Evolutionary conservation across 1,140 invertebrate species (phyloP), one percentile per base, ranked within the genome.

Genomic region (Neodiprion virginianus): DNA sequence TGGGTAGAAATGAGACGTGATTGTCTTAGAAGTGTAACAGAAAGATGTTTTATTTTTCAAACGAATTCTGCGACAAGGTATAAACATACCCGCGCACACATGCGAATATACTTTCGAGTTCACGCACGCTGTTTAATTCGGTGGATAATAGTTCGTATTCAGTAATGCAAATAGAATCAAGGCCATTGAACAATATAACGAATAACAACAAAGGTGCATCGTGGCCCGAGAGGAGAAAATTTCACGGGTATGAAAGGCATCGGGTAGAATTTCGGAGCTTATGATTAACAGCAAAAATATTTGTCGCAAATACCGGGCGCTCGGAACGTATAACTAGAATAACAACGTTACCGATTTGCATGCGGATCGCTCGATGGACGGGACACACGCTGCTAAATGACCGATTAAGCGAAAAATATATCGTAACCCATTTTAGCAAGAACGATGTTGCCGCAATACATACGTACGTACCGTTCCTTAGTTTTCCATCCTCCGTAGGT

Each of bases 401-500:
- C 3, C n/a, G n/a, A 61, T 61, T 14, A 17, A 61, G 11, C 28
- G 28, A 17, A 61, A 61, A 61, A 61, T 61, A 61, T 8, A 61
- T 14, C 53, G 53, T 61, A 61, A 61, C 53, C 53, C 53, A 61
- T 61, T 61, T 61, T 61, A 61, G 53, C 53, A 17, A 61, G 11
- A 40, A 40, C 28, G 28, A 61, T 61, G 28, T 40, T 40, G 28
- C 28, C 28, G 28, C 28, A 40, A 40, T 40, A 40, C 28, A 40
- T 40, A 40, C 28, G 28, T 14, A 12, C 53, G 53, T 61, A 61
- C 53, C 53, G 53, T 61, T 61, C 53, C 53, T 61, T 40, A 61
- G 53, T 61, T 61, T 61, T 61, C 53, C 53, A 61, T 61, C n/a
- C 53, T 61, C n/a, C 53, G 53, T 61, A 17, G 53, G 53, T 40